Percentiles rank a stretch among this genome's conserved stretches.
Conservation (phyloP, 2,888 invertebrate genomes). For the Pecten maximus region DNA sequence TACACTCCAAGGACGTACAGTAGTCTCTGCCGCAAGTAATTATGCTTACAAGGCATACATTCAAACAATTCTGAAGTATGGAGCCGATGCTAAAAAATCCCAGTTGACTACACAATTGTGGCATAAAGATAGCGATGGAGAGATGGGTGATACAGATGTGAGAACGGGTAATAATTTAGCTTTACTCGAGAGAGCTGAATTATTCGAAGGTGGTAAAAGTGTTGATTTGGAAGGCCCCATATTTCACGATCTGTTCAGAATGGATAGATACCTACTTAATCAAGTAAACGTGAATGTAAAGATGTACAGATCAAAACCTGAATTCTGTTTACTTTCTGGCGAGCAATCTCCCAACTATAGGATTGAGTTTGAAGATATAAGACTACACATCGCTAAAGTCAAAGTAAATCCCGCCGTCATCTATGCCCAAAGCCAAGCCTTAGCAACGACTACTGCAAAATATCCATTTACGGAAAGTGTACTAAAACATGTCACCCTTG, state of each 20-base stretch:
- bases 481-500: conserved; percentile 49
- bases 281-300: too few relatives aligned
- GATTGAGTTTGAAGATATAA: too few relatives aligned
- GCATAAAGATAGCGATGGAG: conserved; percentile 39
- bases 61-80: conserved; percentile 47
- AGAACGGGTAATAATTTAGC: conserved; percentile 36
- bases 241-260: conserved; percentile 43
- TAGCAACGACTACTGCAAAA: conserved; percentile 39
- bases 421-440: conserved; percentile 52
- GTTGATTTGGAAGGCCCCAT: conserved; percentile 48
- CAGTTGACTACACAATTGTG: conserved; percentile 45
- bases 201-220: conserved; percentile 24
- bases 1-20: conserved; percentile 49
- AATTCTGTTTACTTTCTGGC: too few relatives aligned
- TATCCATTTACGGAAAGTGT: conserved; percentile 49
- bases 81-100: conserved; percentile 43
- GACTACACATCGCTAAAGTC: too few relatives aligned
- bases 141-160: conserved; percentile 40
- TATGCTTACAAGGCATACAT: conserved; percentile 59
- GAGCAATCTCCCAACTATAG: too few relatives aligned
- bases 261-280: conserved; percentile 47
- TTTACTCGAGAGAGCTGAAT: conserved; percentile 35
- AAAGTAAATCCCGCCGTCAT: conserved; percentile 57
- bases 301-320: too few relatives aligned
- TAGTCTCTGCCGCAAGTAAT: conserved; percentile 54